phyloP scores from a whole-genome alignment of 2,797 vertebrate genomes.

The Tadarida brasiliensis region DNA sequence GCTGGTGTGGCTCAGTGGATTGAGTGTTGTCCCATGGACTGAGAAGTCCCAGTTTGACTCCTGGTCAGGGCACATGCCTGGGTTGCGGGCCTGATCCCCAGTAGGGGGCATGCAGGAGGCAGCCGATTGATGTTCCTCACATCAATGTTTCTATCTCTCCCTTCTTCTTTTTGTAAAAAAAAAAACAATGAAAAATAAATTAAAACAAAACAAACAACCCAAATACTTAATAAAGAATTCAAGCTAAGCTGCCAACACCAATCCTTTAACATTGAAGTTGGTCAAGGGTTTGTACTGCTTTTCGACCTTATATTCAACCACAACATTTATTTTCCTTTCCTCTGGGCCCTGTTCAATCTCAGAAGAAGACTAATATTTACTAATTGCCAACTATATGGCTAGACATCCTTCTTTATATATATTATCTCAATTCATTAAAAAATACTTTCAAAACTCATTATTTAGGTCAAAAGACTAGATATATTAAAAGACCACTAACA shows the following conservation, averaged over 20 bases:
- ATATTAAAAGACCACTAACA: background rate
- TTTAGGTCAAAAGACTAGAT: background rate
- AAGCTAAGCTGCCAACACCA: background rate
- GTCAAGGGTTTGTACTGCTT: background rate
- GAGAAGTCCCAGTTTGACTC: too few species aligned
- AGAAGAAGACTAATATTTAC: conserved; percentile 5
- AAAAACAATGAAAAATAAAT: too few species aligned
- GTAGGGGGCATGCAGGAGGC: too few species aligned
- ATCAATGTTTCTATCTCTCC: too few species aligned
- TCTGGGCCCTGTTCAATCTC: background rate
- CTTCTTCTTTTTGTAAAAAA: too few species aligned
- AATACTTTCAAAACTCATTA: conserved; percentile 52
- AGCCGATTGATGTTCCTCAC: too few species aligned
- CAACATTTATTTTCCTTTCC: background rate
- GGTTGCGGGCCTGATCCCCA: too few species aligned
- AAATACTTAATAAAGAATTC: background rate
- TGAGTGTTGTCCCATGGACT: too few species aligned
- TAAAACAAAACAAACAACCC: too few species aligned
- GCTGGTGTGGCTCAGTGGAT: too few species aligned
- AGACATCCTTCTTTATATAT: background rate
- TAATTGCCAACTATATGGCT: background rate
- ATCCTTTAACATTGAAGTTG: background rate
- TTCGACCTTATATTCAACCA: background rate
- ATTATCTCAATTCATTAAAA: conserved; percentile 4
- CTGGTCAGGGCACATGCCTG: too few species aligned